phyloP scores from a whole-genome alignment of 2,113 vertebrate species.

The cattle (Bos taurus) region DNA sequence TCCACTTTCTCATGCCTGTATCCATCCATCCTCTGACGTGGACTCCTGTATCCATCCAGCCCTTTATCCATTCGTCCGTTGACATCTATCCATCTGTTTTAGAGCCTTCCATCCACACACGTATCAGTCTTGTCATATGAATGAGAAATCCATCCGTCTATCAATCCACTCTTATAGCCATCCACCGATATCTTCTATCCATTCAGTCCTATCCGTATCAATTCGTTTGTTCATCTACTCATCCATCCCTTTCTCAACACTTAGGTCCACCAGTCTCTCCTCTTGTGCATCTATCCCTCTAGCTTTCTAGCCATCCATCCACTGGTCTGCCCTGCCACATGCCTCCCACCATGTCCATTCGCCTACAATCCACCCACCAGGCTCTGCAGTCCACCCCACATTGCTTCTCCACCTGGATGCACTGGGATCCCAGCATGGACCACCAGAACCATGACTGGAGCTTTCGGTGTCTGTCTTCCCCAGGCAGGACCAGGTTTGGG shows the following conservation, averaged over 20 bases:
- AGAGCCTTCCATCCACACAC: not conserved
- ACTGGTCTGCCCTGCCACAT: fast-evolving
- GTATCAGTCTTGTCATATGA: not conserved
- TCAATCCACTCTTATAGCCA: fast-evolving
- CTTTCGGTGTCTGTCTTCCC: not conserved
- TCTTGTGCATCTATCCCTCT: not conserved
- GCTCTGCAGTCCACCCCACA: fast-evolving
- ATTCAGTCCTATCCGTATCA: not conserved
- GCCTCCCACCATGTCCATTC: fast-evolving
- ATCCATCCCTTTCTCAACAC: not conserved
- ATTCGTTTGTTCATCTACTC: fast-evolving
- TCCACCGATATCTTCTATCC: fast-evolving
- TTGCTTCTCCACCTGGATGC: fast-evolving
- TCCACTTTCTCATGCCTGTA: not conserved
- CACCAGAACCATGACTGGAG: fast-evolving
- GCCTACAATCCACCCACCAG: fast-evolving
- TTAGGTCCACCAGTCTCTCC: fast-evolving
- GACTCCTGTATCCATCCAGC: not conserved
- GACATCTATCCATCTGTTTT: not conserved
- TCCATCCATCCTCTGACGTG: not conserved
- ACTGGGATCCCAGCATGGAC: not conserved
- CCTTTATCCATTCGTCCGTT: not conserved
- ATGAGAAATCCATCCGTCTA: not conserved
- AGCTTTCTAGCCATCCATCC: not conserved
- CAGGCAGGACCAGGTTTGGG: not conserved